Percentiles rank a stretch among this genome's conserved stretches.
These are phyloP conservation scores for Drosophila suboccidentalis DNA, from an alignment of 2,888 invertebrate genomes.

Conservation along the genomic window DNA sequence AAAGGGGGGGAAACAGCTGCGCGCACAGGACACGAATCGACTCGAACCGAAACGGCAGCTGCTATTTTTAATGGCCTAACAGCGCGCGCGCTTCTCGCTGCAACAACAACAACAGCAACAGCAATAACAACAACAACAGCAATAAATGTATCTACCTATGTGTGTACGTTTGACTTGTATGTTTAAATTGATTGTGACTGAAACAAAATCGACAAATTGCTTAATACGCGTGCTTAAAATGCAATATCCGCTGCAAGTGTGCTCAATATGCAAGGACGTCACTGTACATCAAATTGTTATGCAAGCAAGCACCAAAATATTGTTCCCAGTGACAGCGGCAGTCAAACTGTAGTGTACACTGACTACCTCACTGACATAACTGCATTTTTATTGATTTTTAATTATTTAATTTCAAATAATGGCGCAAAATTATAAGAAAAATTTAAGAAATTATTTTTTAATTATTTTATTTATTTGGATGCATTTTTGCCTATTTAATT, in stretches of 20 bases:
- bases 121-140: conserved; percentile 23
- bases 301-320: not conserved
- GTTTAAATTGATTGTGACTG: not conserved
- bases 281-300: conserved; percentile 21
- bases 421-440: too few relatives aligned
- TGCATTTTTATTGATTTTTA: too few relatives aligned
- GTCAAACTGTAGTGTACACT: not conserved
- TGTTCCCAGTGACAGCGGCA: not conserved
- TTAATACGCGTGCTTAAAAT: conserved; percentile 40
- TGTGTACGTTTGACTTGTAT: not conserved
- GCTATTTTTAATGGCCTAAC: conserved; percentile 60
- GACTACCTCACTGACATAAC: not conserved
- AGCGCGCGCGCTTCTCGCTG: conserved; percentile 35
- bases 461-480: too few relatives aligned
- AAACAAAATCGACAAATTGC: conserved; percentile 61
- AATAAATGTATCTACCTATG: not conserved
- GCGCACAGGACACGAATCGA: conserved; percentile 52
- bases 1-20: conserved; percentile 70
- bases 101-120: conserved; percentile 27
- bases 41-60: conserved; percentile 57
- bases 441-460: too few relatives aligned
- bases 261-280: conserved; percentile 15
- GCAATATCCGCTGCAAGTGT: conserved; percentile 54
- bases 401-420: too few relatives aligned
- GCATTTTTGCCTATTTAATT: too few relatives aligned